Percentiles rank a stretch among this genome's conserved stretches.
Conservation (phyloP, 2,113 vertebrate species). For the Lophotis ruficrista region DNA sequence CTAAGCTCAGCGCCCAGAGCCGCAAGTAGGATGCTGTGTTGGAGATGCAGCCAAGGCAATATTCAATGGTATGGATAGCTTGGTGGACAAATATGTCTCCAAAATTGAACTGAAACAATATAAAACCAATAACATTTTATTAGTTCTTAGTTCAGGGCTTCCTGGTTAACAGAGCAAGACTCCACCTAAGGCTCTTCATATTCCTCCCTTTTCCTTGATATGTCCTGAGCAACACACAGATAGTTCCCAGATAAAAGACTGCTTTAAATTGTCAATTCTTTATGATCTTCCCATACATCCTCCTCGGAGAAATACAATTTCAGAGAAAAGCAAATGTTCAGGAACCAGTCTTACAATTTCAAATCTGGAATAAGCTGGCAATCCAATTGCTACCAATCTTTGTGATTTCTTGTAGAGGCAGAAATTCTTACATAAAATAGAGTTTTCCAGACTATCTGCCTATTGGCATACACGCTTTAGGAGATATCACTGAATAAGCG, state of each 20-base stretch:
- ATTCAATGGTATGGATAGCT: slow-evolving; percentile 83
- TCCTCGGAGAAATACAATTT: background rate
- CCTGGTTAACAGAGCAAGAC: background rate
- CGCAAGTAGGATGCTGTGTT: slow-evolving; percentile 83
- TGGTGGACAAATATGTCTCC: slow-evolving; percentile 80
- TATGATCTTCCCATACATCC: background rate
- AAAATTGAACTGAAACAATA: slow-evolving; percentile 75
- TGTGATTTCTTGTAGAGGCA: background rate
- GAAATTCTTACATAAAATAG: background rate
- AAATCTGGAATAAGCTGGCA: background rate
- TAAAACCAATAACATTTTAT: background rate
- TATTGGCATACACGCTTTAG: background rate
- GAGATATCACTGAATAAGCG: background rate
- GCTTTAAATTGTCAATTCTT: background rate
- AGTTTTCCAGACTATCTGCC: background rate
- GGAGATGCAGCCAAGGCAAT: slow-evolving; percentile 83
- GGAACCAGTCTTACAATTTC: background rate
- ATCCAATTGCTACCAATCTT: background rate
- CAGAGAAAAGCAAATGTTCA: background rate
- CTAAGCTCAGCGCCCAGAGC: slow-evolving; percentile 81
- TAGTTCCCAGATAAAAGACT: background rate
- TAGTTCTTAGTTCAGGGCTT: background rate
- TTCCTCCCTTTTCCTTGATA: background rate
- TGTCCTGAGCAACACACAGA: background rate
- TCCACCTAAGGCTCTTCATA: background rate